Conservation (phyloP, 2,113 vertebrate genomes). For the Pelmatolapia mariae region DNA sequence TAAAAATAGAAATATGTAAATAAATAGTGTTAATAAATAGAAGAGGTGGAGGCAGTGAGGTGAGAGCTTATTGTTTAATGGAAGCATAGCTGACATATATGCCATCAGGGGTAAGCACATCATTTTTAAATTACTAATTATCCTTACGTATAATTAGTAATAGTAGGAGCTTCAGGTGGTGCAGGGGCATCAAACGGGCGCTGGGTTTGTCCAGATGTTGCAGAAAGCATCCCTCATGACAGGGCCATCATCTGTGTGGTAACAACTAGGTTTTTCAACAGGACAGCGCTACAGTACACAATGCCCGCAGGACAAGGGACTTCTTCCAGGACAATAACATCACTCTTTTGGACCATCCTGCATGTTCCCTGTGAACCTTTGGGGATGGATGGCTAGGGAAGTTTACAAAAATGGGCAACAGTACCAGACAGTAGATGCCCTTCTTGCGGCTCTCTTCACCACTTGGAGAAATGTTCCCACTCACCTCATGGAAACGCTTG, state of each 20-base stretch:
- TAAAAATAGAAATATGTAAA: background rate
- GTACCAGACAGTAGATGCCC: background rate
- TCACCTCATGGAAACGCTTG: background rate
- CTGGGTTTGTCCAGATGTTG: background rate
- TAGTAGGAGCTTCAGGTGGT: background rate
- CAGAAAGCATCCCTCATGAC: background rate
- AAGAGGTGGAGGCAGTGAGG: background rate
- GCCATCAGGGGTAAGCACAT: background rate
- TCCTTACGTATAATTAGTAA: background rate
- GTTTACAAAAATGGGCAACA: background rate
- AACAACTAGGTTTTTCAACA: fast-evolving
- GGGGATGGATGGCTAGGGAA: background rate
- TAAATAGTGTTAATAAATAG: background rate
- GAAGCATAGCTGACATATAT: background rate
- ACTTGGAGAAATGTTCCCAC: background rate
- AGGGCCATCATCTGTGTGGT: background rate
- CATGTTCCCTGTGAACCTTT: background rate
- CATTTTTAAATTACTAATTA: background rate
- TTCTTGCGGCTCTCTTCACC: background rate
- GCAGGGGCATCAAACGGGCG: background rate
- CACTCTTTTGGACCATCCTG: background rate
- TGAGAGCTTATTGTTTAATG: background rate
- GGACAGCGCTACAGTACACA: fast-evolving
- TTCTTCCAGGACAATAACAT: background rate
- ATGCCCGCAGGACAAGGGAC: background rate